A percentile compares a stretch with the other conserved stretches of the same genome.
These are phyloP conservation scores for Oscheius sp. DNA, from an alignment of 2,888 invertebrate species.

Conservation along the genomic window DNA sequence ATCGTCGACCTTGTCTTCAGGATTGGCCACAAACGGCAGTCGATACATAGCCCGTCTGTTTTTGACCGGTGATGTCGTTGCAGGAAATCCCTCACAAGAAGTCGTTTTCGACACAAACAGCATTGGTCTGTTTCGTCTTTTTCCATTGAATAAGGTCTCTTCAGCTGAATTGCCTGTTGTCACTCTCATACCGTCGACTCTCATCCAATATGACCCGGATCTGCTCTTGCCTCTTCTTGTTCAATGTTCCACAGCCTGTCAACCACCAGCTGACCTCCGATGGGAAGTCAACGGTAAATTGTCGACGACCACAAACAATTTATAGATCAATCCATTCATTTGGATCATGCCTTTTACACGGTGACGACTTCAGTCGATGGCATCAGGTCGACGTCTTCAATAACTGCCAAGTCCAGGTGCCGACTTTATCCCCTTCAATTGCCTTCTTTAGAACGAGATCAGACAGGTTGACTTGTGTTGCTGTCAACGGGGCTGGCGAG, in stretches of 20 bases:
- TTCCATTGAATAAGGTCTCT: not conserved
- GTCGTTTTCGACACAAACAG: constrained; percentile 17
- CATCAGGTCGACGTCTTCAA: constrained; percentile 44
- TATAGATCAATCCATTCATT: constrained; percentile 40
- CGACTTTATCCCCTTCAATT: not conserved
- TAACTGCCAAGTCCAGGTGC: constrained; percentile 49
- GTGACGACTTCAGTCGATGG: constrained; percentile 48
- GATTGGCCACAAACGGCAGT: constrained; percentile 37
- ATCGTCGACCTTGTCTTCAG: not conserved
- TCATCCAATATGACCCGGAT: constrained; percentile 44
- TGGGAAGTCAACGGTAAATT: constrained; percentile 43
- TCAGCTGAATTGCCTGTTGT: constrained; percentile 41
- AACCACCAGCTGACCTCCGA: constrained; percentile 37
- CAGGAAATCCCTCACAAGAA: constrained; percentile 44
- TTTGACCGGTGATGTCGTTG: constrained; percentile 34
- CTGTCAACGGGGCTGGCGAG: constrained; percentile 54
- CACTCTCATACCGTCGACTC: constrained; percentile 36
- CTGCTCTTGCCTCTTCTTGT: constrained; percentile 42
- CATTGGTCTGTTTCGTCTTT: not conserved
- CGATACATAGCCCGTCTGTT: constrained; percentile 50
- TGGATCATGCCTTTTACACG: constrained; percentile 55
- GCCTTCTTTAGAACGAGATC: constrained; percentile 49
- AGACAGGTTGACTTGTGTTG: constrained; percentile 53
- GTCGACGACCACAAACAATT: not conserved
- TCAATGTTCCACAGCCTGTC: constrained; percentile 47